Base-by-base conservation (phyloP, 2,113 vertebrate genomes). In the Neotoma lepida region DNA sequence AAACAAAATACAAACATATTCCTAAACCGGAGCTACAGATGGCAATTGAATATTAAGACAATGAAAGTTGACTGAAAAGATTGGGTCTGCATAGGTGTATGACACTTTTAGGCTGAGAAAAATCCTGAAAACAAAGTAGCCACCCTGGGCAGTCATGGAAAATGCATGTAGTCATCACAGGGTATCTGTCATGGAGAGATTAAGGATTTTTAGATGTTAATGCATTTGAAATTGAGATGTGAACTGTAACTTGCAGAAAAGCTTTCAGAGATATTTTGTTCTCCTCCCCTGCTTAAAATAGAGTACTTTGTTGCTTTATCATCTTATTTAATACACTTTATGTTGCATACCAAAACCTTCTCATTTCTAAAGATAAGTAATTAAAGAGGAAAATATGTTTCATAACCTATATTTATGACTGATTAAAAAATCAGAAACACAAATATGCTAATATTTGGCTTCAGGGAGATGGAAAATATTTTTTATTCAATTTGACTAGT, bases 1-100 rank as follows among this genome's bases (percentile, higher is more conserved):
- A 86, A 93, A 35, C 61, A 70, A 74, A 73, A 46, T 86, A 26
- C 91, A 63, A 63, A 24, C 15, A 86, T 70, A 20, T 89, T 51
- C 73, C 30, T 93, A 91, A 94, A n/a, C n/a, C 92, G 82, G 71
- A 95, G 26, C 22, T 84, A 24, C 41, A 95, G 20, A 51, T 94
- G 22, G 84, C 17, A 24, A 49, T 20, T 86, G 51, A 81, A 93
- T 46, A 81, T 14, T 70, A 95, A 61, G n/a, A 24, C 26, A 39
- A 81, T 89, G 30, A 73, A 94, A 73, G 9, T 56, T 96, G 49
- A 61, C 66, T 70, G 20, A 12, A 88, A 93, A 91, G 35, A 24
- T 61, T 86, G 44, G 14, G 71, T 89, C n/a, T 84, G 18, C 18
- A 44, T 86, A 91, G n/a, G 24, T 56, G 2, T 61, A 44, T 95